phyloP scores from a whole-genome alignment of 2,888 invertebrate species.

The Eupsilia transversa region DNA sequence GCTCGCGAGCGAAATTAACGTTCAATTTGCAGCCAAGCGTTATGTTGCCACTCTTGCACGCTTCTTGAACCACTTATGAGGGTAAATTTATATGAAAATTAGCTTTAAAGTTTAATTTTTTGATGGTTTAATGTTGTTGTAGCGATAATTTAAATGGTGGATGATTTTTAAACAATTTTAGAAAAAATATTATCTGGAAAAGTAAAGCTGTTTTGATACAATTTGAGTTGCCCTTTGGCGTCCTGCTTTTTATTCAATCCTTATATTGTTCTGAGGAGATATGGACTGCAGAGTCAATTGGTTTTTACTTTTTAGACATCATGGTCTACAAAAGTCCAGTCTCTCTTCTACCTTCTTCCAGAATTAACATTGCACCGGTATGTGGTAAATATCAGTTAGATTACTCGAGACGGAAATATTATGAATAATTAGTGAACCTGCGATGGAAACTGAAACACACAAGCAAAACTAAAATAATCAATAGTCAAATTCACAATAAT shows the following conservation, averaged over 20 bases:
- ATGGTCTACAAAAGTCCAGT: background rate
- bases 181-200: background rate
- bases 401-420: no score
- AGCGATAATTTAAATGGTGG: background rate
- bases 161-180: background rate
- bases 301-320: background rate
- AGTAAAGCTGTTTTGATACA: background rate
- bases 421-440: no score
- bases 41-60: conserved; percentile 53
- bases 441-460: no score
- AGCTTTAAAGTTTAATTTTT: conserved; percentile 30
- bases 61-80: conserved; percentile 46
- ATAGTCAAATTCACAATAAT: background rate
- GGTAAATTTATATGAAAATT: conserved; percentile 53
- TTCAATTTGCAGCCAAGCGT: conserved; percentile 54
- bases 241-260: background rate
- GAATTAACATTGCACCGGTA: no score
- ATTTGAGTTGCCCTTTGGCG: background rate
- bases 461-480: background rate
- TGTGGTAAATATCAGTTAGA: no score
- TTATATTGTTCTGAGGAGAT: background rate
- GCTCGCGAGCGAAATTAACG: conserved; percentile 49
- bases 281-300: no score
- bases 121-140: conserved; percentile 20
- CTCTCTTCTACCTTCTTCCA: background rate